These are phyloP conservation scores for Crossoptilon crossoptilon DNA, from an alignment of 2,797 vertebrate genomes.

Conservation along the genomic window DNA sequence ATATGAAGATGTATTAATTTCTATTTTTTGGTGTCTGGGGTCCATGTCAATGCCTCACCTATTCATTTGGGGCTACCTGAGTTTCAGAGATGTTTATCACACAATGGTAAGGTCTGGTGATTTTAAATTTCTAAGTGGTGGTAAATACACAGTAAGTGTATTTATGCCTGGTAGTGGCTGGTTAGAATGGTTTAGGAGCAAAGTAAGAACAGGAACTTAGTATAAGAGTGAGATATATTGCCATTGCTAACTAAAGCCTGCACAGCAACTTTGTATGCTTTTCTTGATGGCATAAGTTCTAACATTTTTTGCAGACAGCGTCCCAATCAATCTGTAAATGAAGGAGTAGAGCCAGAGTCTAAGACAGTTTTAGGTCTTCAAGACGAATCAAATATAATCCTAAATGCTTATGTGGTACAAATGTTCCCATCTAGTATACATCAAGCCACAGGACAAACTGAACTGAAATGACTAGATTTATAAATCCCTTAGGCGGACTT, in stretches of 20 bases:
- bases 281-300: background rate
- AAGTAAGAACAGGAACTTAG: background rate
- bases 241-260: background rate
- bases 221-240: background rate
- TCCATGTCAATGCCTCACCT: background rate
- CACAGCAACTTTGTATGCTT: background rate
- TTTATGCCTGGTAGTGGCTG: background rate
- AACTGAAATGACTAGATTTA: constrained; percentile 30
- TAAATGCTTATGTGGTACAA: background rate
- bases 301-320: background rate
- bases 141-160: background rate
- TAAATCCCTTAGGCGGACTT: constrained; percentile 31
- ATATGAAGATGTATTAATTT: background rate
- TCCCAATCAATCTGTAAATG: background rate
- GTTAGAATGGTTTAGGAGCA: background rate
- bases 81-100: background rate
- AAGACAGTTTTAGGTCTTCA: background rate
- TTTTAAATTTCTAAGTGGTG: background rate
- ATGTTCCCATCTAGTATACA: background rate
- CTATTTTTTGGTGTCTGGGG: background rate
- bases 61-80: background rate
- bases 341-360: background rate
- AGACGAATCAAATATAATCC: background rate
- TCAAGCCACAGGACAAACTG: background rate
- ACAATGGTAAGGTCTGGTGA: background rate